Evolutionary conservation across 2,113 vertebrate species (phyloP).

Genomic region (Nyctereutes procyonoides): DNA sequence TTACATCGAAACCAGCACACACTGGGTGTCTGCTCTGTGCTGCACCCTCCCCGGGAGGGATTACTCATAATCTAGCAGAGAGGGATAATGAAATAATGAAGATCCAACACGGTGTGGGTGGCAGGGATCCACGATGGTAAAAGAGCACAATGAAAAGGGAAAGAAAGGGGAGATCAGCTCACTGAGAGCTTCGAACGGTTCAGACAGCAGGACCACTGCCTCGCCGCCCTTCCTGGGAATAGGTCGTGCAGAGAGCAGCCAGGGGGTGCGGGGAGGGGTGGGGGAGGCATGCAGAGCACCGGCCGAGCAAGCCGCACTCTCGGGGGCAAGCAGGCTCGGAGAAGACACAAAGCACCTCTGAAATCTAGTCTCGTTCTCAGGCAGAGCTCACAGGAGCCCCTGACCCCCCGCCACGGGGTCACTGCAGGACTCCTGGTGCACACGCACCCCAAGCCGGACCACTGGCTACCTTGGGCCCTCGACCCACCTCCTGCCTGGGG

Average conservation of each 20-base stretch:
- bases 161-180: not conserved
- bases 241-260: too few relatives aligned
- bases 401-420: too few relatives aligned
- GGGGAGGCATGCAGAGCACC: not conserved
- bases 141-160: not conserved
- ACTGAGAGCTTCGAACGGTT: not conserved
- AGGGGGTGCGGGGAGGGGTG: too few relatives aligned
- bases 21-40: not conserved
- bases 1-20: not conserved
- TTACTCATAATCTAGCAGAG: not conserved
- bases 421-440: too few relatives aligned
- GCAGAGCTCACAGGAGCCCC: not conserved
- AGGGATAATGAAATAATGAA: not conserved
- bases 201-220: fast-evolving
- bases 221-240: not conserved
- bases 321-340: not conserved
- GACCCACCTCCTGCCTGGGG: not conserved
- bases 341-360: not conserved
- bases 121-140: not conserved
- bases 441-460: not conserved
- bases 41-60: not conserved
- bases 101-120: not conserved
- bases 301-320: not conserved
- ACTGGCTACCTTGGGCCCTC: not conserved
- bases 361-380: not conserved